Evolutionary conservation across 2,113 vertebrate species (phyloP).

Genomic region (Anolis sagrei): DNA sequence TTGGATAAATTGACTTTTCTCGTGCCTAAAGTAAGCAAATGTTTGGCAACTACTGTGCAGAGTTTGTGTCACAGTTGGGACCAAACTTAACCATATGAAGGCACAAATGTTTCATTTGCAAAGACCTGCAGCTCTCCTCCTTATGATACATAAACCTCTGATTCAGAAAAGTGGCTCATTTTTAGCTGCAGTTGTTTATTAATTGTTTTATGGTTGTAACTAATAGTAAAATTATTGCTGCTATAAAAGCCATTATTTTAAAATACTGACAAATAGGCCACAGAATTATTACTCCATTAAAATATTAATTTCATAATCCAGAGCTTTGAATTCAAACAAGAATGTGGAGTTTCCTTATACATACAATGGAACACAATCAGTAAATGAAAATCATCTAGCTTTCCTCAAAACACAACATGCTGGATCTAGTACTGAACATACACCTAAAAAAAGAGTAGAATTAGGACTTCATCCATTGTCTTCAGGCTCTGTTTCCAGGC

Average conservation of each 20-base stretch:
- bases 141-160: neutral
- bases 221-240: neutral
- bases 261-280: neutral
- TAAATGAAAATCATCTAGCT: neutral
- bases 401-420: neutral
- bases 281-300: neutral
- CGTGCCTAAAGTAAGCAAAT: neutral
- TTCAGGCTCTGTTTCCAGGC: too few relatives aligned
- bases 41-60: neutral
- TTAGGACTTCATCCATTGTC: too few relatives aligned
- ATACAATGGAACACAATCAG: neutral
- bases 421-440: neutral
- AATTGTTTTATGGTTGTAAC: neutral
- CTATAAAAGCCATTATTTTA: neutral
- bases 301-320: neutral
- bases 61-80: neutral
- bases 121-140: neutral
- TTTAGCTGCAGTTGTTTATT: neutral
- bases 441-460: too few relatives aligned
- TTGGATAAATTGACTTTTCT: constrained; percentile 1
- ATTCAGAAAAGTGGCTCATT: neutral
- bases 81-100: neutral
- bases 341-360: neutral
- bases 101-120: neutral
- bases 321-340: neutral